Conservation (phyloP, 2,113 vertebrate genomes). For the Gulo gulo region DNA sequence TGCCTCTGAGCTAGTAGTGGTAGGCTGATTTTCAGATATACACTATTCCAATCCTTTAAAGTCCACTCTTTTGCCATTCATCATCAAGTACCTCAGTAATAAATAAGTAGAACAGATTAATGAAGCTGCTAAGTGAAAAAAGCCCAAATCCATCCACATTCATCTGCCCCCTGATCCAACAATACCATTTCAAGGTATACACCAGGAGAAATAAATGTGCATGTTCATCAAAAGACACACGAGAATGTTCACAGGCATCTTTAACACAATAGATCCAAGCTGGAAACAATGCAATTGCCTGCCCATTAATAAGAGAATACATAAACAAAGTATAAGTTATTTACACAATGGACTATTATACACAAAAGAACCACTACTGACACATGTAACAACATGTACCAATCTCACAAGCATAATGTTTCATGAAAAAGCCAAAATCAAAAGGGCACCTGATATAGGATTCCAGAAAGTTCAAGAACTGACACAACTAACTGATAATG, state of each 20-base stretch:
- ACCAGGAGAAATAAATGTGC: neutral
- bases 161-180: neutral
- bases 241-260: neutral
- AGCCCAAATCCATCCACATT: neutral
- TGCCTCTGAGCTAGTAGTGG: neutral
- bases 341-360: neutral
- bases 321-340: neutral
- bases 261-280: neutral
- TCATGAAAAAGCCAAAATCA: neutral
- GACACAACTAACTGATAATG: neutral
- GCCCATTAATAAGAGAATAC: neutral
- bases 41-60: neutral
- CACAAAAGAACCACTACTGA: neutral
- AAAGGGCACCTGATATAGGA: neutral
- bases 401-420: neutral
- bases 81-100: neutral
- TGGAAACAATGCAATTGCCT: neutral
- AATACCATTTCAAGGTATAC: neutral
- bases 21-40: conserved; percentile 12
- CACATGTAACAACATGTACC: neutral
- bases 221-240: neutral
- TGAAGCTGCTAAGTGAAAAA: neutral
- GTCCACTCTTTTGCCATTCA: neutral
- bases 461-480: conserved; percentile 4
- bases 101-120: neutral